Conservation (phyloP, 2,113 vertebrate genomes). For the Phrynosoma blainvillii region DNA sequence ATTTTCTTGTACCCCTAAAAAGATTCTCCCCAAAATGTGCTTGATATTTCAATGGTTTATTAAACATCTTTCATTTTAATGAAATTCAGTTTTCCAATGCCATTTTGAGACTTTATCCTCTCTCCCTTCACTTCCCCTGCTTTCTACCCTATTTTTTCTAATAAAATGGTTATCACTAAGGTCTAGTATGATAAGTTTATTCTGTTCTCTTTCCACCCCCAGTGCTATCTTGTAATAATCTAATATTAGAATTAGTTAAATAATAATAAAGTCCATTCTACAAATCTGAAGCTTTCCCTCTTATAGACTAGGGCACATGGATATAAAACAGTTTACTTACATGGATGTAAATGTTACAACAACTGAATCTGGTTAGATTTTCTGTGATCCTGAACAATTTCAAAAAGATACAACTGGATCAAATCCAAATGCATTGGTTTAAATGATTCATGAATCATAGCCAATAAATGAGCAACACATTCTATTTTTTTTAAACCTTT, state of each 20-base stretch:
- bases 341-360: too few relatives aligned
- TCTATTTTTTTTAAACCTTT: neutral
- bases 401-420: neutral
- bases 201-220: neutral
- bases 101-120: neutral
- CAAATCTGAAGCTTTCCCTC: neutral
- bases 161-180: neutral
- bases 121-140: neutral
- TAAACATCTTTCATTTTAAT: neutral
- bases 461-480: conserved; percentile 1
- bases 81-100: neutral
- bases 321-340: neutral
- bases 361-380: neutral
- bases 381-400: neutral
- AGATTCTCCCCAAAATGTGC: neutral
- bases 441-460: neutral
- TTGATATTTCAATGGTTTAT: neutral
- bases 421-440: neutral
- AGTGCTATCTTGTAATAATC: neutral
- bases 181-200: neutral
- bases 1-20: neutral
- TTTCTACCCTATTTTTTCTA: neutral
- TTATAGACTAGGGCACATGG: neutral
- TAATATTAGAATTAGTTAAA: neutral
- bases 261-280: neutral